Evolutionary conservation across 2,797 vertebrate genomes (phyloP).

Genomic region (Melanotaenia parkinsoni): DNA sequence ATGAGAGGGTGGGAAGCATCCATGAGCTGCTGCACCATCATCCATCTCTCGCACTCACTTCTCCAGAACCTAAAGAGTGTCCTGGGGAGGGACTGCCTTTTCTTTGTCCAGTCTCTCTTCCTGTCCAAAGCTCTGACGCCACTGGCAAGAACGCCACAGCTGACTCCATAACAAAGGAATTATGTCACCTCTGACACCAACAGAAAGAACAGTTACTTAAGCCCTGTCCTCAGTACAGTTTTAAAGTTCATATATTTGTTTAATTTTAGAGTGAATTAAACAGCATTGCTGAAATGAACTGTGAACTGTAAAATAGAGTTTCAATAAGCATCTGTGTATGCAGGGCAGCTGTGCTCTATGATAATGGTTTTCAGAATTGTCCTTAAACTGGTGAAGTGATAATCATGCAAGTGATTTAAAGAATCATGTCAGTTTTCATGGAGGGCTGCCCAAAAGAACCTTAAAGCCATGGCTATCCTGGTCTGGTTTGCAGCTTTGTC

Average conservation of each 20-base stretch:
- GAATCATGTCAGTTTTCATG: no score
- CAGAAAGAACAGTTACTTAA: not conserved
- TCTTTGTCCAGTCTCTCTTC: not conserved
- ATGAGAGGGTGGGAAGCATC: not conserved
- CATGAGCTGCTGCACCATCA: not conserved
- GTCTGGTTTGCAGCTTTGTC: no score
- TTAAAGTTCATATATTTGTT: not conserved
- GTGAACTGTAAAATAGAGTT: not conserved
- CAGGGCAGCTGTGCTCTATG: no score
- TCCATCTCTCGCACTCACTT: conserved; percentile 4
- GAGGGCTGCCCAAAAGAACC: no score
- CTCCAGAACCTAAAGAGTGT: conserved; percentile 3
- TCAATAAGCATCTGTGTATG: no score
- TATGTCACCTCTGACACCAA: not conserved
- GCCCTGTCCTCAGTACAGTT: not conserved
- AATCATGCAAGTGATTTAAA: no score
- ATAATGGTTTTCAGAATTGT: no score
- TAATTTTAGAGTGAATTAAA: not conserved
- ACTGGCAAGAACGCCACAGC: not conserved
- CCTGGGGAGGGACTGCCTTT: not conserved
- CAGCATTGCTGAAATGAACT: not conserved
- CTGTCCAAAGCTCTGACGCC: not conserved
- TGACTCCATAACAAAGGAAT: not conserved
- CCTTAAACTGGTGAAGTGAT: not conserved
- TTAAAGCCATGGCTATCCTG: no score